These are phyloP conservation scores for Ophion obscuratus DNA, from an alignment of 2,888 invertebrate genomes.

Conservation along the genomic window DNA sequence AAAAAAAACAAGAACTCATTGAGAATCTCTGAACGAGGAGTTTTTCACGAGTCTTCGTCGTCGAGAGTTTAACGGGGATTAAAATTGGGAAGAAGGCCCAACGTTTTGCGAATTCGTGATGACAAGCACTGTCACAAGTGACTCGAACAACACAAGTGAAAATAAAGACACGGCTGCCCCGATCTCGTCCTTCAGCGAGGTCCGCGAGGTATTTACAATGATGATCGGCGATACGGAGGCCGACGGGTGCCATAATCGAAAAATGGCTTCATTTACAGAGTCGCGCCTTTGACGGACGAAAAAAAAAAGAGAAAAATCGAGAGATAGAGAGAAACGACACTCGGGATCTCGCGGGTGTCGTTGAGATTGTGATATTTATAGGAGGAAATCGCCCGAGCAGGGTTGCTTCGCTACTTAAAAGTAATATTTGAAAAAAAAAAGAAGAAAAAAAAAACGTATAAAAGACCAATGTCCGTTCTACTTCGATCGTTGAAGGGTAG, in stretches of 20 bases:
- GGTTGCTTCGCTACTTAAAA: slow-evolving; percentile 78
- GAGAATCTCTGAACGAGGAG: too few relatives aligned
- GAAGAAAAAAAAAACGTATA: slow-evolving; percentile 66
- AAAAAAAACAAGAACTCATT: too few relatives aligned
- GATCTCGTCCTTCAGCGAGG: slow-evolving; percentile 45
- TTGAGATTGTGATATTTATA: slow-evolving; percentile 18
- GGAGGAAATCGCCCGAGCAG: slow-evolving; percentile 51
- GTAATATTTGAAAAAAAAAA: slow-evolving; percentile 74
- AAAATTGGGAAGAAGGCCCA: too few relatives aligned
- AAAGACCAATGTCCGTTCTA: slow-evolving; percentile 79
- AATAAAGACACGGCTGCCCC: slow-evolving; percentile 3
- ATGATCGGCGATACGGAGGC: slow-evolving; percentile 26
- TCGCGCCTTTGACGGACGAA: slow-evolving; percentile 4
- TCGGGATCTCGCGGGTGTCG: slow-evolving; percentile 49
- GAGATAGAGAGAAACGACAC: slow-evolving; percentile 30
- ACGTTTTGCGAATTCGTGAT: slow-evolving; percentile 38
- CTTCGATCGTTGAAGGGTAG: too few relatives aligned
- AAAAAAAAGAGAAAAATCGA: slow-evolving; percentile 9
- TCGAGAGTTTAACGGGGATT: background rate
- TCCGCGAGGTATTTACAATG: slow-evolving; percentile 66
- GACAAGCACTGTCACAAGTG: slow-evolving; percentile 38
- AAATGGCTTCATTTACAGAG: slow-evolving; percentile 5
- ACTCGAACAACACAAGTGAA: background rate
- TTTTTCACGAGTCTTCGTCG: background rate
- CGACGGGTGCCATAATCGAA: slow-evolving; percentile 18